A percentile compares a stretch with the other conserved stretches of the same genome.
phyloP scores from a whole-genome alignment of 1,140 invertebrate genomes.

The Solenopsis fugax region DNA sequence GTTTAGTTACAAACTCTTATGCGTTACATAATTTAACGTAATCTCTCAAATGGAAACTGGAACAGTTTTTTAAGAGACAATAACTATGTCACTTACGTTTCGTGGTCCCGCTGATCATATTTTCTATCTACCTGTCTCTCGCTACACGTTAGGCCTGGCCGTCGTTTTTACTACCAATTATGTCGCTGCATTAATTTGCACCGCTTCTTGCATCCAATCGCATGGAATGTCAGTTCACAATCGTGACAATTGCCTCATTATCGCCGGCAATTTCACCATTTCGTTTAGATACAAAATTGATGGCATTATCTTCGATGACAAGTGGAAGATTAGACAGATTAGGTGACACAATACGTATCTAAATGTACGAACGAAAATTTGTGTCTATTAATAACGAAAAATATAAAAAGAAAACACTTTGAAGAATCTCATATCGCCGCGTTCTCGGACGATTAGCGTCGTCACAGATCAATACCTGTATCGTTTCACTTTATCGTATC shows the following conservation, averaged over 20 bases:
- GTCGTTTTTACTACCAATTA: slow-evolving; percentile 68
- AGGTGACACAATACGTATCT: too few relatives aligned
- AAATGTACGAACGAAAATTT: neutral
- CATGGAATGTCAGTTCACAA: slow-evolving; percentile 52
- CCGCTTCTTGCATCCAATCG: slow-evolving; percentile 38
- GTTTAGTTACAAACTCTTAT: neutral
- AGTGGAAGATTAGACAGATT: neutral
- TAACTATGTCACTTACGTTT: slow-evolving; percentile 58
- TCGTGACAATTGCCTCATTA: slow-evolving; percentile 54
- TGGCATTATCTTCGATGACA: neutral
- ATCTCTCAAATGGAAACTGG: slow-evolving; percentile 11
- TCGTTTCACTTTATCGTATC: slow-evolving; percentile 48
- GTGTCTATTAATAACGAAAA: neutral
- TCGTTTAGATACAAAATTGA: slow-evolving; percentile 10
- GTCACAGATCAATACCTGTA: slow-evolving; percentile 42
- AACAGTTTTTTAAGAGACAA: slow-evolving; percentile 32
- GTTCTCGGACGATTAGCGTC: neutral
- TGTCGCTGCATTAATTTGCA: slow-evolving; percentile 57
- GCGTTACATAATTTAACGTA: slow-evolving; percentile 2
- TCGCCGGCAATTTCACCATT: slow-evolving; percentile 36
- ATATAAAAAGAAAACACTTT: neutral
- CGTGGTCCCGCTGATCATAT: slow-evolving; percentile 41
- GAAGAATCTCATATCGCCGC: neutral
- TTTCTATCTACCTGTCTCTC: slow-evolving; percentile 59
- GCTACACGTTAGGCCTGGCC: slow-evolving; percentile 28